phyloP scores from a whole-genome alignment of 1,140 invertebrate species.

The Ips nitidus region DNA sequence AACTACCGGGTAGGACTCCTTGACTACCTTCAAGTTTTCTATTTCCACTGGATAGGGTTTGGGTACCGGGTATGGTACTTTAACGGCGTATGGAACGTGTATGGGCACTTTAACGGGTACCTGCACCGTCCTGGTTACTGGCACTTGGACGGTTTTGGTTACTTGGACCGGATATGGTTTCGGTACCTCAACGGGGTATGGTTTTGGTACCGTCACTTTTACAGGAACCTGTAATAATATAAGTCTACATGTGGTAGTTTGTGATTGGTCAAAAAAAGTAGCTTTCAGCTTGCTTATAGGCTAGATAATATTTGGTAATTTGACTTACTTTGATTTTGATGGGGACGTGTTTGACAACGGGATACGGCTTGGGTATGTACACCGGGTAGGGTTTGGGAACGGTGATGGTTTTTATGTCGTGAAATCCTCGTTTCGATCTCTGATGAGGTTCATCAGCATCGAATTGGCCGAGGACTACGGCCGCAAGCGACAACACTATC shows the following conservation, averaged over 20 bases:
- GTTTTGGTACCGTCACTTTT: slow-evolving; percentile 39
- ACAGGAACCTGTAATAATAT: slow-evolving; percentile 38
- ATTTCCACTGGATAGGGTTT: slow-evolving; percentile 49
- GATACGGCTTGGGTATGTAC: slow-evolving; percentile 45
- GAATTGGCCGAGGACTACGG: slow-evolving; percentile 23
- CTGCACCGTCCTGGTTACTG: slow-evolving; percentile 32
- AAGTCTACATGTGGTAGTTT: too few species aligned
- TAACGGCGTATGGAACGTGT: slow-evolving; percentile 35
- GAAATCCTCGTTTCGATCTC: slow-evolving; percentile 37
- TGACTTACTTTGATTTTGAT: slow-evolving; percentile 27
- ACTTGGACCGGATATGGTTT: slow-evolving; percentile 44
- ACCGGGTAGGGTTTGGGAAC: slow-evolving; percentile 46
- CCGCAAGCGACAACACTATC: slow-evolving; percentile 26
- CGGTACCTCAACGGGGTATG: slow-evolving; percentile 45
- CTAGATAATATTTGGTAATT: not conserved
- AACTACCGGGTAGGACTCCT: slow-evolving; percentile 41
- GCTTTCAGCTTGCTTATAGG: too few species aligned
- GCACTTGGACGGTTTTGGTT: slow-evolving; percentile 32
- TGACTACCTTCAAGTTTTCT: slow-evolving; percentile 53
- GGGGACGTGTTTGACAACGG: slow-evolving; percentile 39
- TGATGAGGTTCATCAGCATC: slow-evolving; percentile 33
- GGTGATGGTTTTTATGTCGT: slow-evolving; percentile 40
- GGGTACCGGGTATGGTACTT: slow-evolving; percentile 41
- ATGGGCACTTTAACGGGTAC: slow-evolving; percentile 40
- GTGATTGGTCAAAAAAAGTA: too few species aligned